phyloP scores from a whole-genome alignment of 2,113 vertebrate species.

The Rousettus leschenaultii region DNA sequence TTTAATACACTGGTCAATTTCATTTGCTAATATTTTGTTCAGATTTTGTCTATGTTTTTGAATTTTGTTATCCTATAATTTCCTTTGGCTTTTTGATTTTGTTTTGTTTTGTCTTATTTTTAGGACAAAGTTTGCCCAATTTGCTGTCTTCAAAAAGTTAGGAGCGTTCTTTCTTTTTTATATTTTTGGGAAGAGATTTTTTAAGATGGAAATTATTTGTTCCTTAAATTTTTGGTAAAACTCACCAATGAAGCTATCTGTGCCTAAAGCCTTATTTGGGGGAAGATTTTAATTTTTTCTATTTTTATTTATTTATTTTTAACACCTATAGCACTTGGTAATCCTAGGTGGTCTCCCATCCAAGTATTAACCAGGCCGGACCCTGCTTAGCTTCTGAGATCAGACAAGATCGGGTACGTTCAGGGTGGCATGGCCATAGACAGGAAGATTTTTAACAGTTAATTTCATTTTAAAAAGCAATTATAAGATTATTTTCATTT shows the following conservation, averaged over 20 bases:
- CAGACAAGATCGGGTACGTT: too few relatives aligned
- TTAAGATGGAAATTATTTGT: not conserved
- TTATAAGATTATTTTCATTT: constrained; percentile 1
- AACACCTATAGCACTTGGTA: too few relatives aligned
- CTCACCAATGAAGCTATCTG: not conserved
- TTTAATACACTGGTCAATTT: constrained; percentile 23
- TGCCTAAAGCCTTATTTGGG: not conserved
- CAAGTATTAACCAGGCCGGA: too few relatives aligned
- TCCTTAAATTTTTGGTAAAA: not conserved
- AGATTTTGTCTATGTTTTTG: not conserved
- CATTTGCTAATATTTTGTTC: constrained; percentile 23
- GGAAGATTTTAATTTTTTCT: not conserved
- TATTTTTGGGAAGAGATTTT: not conserved
- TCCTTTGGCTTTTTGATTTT: not conserved
- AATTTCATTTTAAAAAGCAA: not conserved
- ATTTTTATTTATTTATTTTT: too few relatives aligned
- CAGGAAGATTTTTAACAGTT: not conserved
- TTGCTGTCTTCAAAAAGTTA: not conserved
- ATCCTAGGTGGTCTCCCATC: too few relatives aligned
- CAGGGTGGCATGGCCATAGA: too few relatives aligned
- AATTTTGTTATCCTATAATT: not conserved
- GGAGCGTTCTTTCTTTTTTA: not conserved
- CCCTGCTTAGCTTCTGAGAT: too few relatives aligned
- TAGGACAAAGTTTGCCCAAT: not conserved
- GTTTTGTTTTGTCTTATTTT: not conserved